phyloP scores from a whole-genome alignment of 1,140 invertebrate species.

The Thaumatotibia leucotreta region DNA sequence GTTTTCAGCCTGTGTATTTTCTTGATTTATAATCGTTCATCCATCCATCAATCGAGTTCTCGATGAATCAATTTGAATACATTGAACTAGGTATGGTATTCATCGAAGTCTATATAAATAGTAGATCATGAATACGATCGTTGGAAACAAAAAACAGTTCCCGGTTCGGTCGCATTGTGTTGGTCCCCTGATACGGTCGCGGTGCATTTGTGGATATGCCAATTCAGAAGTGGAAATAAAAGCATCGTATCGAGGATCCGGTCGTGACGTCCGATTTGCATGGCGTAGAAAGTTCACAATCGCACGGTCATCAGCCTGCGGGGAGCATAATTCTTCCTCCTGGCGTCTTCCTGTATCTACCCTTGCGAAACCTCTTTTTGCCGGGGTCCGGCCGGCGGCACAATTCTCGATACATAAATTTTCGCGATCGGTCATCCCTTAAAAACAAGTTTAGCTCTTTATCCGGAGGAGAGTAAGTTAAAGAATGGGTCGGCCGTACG shows the following conservation, averaged over 20 bases:
- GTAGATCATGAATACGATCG: constrained; percentile 30
- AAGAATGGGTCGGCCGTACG: constrained; percentile 68
- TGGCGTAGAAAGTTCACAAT: constrained; percentile 75
- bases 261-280: constrained; percentile 69
- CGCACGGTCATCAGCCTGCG: constrained; percentile 75
- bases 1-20: constrained; percentile 44
- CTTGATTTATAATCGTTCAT: constrained; percentile 34
- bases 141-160: constrained; percentile 48
- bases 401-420: constrained; percentile 73
- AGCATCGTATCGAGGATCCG: constrained; percentile 53
- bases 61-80: constrained; percentile 65
- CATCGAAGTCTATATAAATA: constrained; percentile 50
- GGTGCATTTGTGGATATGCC: constrained; percentile 38
- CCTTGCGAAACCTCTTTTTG: constrained; percentile 65
- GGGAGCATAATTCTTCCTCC: constrained; percentile 71
- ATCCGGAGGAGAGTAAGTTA: constrained; percentile 67
- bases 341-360: constrained; percentile 68
- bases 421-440: constrained; percentile 74
- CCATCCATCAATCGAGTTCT: constrained; percentile 46
- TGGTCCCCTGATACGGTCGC: constrained; percentile 29
- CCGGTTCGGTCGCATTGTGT: constrained; percentile 38
- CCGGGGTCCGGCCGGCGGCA: constrained; percentile 59
- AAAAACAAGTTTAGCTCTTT: constrained; percentile 76
- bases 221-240: constrained; percentile 56
- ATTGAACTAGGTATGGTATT: constrained; percentile 37